Base-by-base conservation (phyloP, 1,140 invertebrate genomes). In the Hetaerina americana region DNA sequence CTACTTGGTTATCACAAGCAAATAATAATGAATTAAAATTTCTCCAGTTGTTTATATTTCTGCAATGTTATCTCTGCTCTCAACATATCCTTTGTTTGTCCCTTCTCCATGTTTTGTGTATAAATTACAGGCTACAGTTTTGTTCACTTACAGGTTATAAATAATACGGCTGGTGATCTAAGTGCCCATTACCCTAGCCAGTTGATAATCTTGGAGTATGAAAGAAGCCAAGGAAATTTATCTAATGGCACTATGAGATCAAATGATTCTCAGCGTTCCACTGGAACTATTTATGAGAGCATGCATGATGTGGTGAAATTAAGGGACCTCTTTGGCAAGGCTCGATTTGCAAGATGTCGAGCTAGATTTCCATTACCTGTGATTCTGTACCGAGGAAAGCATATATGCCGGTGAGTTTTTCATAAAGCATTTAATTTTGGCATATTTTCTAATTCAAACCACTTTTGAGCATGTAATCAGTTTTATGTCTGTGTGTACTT, bases 331-430 rank as follows among this genome's bases (percentile, higher is more conserved):
- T 80, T 85, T 31, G 78, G 77, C n/a, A 83, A 84, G 75, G 83
- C 85, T 18, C 79, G 84, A 75, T 79, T 84, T 77, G 86, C 85
- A 26, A 82, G 90, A 74, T 92, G 91, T 81, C 83, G 92, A 72
- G 87, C 88, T 72, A 83, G 92, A 76, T 93, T 93, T 83, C 90
- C 90, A 28, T 80, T 91, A 49, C 91, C 92, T 40, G 91, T 93
- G 5, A 93, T 94, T 76, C 81, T 93, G 67, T 92, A 86, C 77
- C 87, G 90, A 73, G 90, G 90, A 68, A 92, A 91, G 80, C 85
- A 88, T 73, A 84, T 90, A 28, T 90, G 88, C 79, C 84, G 81
- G 80, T 82, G 78, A 82, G 66, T 68, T 3, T 3, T 67, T 67
- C 6, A 57, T 12, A 57, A n/a, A n/a, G n/a, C n/a, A n/a, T n/a